Base-by-base conservation (phyloP, 2,113 vertebrate genomes). In the Antigone vipio region DNA sequence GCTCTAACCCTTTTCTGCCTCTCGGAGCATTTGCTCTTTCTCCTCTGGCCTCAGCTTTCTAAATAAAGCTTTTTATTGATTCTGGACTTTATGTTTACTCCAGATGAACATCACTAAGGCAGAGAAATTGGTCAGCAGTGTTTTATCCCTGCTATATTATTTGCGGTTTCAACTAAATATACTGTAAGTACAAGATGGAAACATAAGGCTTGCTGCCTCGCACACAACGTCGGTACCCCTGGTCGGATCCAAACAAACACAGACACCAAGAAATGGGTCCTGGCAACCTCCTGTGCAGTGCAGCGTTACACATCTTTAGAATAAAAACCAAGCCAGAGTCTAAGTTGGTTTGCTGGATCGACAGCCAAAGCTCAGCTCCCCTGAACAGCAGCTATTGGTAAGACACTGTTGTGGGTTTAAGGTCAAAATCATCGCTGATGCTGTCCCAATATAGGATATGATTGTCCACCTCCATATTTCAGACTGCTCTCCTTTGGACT, bases 41-140 rank as follows among this genome's bases (percentile, higher is more conserved):
- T 85, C 40, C 60, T 79, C 74, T 58, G 23, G n/a, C 74, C n/a
- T 92, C 74, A 49, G 77, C 58, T 94, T 95, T 88, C 93, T 89
- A 94, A 94, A 90, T 72, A 69, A 93, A 86, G 78, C 30, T 68
- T 85, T 85, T 66, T 88, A 96, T 94, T 85, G 89, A 92, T 95
- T 76, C 17, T 35, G 45, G 53, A 69, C 74, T 89, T 85, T 47
- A 52, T 75, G 15, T 49, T 88, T 56, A 30, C 47, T 85, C 19
- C 69, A 72, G 47, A 63, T 53, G 56, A 87, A 29, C 60, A 72
- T 72, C 47, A 27, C 69, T 59, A 63, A 93, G 62, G 66, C 44
- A 79, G 40, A 88, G 22, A 93, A 85, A 92, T 40, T 35, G 29
- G 56, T 75, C 64, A 88, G 52, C 44, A 52, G 17, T 45, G 15